Evolutionary conservation across 2,113 vertebrate species (phyloP), one percentile per base, ranked within the genome.

Genomic region (Clupea harengus): DNA sequence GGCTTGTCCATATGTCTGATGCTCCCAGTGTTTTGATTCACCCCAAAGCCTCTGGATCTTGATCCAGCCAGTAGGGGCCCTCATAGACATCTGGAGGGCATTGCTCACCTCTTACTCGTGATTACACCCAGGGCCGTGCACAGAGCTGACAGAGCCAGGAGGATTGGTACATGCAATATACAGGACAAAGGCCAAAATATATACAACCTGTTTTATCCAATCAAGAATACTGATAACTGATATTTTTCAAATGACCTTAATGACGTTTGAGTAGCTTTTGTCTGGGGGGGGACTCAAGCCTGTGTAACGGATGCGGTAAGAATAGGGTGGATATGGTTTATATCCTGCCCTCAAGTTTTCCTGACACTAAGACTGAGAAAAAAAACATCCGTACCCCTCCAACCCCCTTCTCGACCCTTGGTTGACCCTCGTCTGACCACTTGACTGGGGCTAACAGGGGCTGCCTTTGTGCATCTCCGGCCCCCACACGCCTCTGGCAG

Each of bases 401-500:
- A 60, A 3, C 60, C 83, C 86, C 28, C 57, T 81, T 49, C 32
- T n/a, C 89, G 89, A 87, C 92, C 91, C 86, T 81, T 81, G 82
- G 88, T 83, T 88, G 89, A 87, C 85, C 86, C 86, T 50, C 54
- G 88, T 75, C 81, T 67, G 81, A 87, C 86, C 91, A 88, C 44
- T 84, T 49, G 49, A 39, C 54, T 52, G 57, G 82, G 86, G 45
- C 13, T 45, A 89, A 94, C 90, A 94, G 92, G 90, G 88, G 84
- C 89, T 52, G 85, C 86, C 91, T 92, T 94, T 94, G 94, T 92
- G 90, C 64, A 6, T 20, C 54, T 6, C 0, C 82, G 86, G 88
- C 86, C 87, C 1, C 78, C 85, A 83, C 83, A 49, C 88, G 84
- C 60, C 28, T 86, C 84, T 84, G 88, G 85, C 88, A 92, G 89